Evolutionary conservation across 2,797 vertebrate genomes (phyloP).

Genomic region (Sarcophilus harrisii): DNA sequence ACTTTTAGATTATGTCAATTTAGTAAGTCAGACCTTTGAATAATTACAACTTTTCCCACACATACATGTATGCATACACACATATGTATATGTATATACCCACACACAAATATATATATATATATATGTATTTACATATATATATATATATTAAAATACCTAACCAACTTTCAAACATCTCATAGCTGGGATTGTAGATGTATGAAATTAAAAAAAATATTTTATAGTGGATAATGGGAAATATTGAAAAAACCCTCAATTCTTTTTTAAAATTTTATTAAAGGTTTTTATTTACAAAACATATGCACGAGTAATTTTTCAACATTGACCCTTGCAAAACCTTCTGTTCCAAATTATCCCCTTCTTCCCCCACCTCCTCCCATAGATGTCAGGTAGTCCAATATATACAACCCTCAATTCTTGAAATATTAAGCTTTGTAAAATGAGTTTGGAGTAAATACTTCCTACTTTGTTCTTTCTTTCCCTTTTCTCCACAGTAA

Average conservation of each 20-base stretch:
- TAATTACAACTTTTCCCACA: conserved; percentile 36
- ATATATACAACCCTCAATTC: too few relatives aligned
- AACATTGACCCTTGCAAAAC: too few relatives aligned
- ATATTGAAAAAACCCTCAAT: background rate
- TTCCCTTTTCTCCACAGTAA: background rate
- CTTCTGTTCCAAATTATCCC: too few relatives aligned
- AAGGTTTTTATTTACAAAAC: too few relatives aligned
- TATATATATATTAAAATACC: background rate
- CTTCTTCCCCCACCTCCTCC: too few relatives aligned
- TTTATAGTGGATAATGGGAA: background rate
- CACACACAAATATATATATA: background rate
- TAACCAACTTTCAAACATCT: background rate
- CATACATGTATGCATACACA: background rate
- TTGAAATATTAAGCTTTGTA: conserved; percentile 13
- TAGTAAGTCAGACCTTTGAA: conserved; percentile 40
- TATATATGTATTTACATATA: background rate
- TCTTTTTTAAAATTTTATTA: too few relatives aligned
- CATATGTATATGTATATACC: background rate
- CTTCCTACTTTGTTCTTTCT: background rate
- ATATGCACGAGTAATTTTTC: too few relatives aligned
- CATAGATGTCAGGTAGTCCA: too few relatives aligned
- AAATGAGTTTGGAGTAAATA: background rate
- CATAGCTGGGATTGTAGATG: background rate
- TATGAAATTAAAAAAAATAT: background rate
- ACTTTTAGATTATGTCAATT: conserved; percentile 12